Conservation (phyloP, 2,797 vertebrate genomes). For the Anas flavirostris region DNA sequence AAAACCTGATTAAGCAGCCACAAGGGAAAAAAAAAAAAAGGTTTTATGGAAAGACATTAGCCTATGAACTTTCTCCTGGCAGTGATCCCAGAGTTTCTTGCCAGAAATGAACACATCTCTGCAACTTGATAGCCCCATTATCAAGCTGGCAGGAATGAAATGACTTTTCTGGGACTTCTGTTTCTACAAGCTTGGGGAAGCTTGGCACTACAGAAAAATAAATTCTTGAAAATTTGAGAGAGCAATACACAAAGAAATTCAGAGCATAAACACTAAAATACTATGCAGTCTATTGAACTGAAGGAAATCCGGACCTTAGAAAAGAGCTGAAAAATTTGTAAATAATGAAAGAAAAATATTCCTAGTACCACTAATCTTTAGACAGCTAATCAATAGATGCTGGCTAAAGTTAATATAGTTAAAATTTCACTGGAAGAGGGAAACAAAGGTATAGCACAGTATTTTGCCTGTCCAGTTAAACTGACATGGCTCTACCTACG, state of each 20-base stretch:
- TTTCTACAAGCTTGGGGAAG: neutral
- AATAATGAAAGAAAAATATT: neutral
- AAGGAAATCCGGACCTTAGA: neutral
- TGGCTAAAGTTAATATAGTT: neutral
- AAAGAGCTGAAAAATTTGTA: neutral
- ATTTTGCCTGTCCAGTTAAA: neutral
- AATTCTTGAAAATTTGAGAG: neutral
- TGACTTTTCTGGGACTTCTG: neutral
- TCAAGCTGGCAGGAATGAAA: neutral
- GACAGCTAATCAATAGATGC: neutral
- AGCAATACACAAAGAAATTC: neutral
- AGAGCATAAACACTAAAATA: neutral
- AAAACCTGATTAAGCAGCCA: neutral
- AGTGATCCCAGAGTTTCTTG: neutral
- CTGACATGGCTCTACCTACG: neutral
- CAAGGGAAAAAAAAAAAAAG: neutral
- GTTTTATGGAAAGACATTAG: neutral
- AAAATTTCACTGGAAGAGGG: neutral
- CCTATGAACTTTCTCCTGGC: neutral
- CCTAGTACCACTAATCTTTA: neutral
- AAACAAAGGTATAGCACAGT: neutral
- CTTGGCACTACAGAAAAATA: neutral
- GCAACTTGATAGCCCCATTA: neutral
- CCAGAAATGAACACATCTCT: neutral
- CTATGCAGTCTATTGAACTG: neutral